These are phyloP conservation scores for Ophion obscuratus DNA, from an alignment of 2,888 invertebrate species.

Conservation along the genomic window DNA sequence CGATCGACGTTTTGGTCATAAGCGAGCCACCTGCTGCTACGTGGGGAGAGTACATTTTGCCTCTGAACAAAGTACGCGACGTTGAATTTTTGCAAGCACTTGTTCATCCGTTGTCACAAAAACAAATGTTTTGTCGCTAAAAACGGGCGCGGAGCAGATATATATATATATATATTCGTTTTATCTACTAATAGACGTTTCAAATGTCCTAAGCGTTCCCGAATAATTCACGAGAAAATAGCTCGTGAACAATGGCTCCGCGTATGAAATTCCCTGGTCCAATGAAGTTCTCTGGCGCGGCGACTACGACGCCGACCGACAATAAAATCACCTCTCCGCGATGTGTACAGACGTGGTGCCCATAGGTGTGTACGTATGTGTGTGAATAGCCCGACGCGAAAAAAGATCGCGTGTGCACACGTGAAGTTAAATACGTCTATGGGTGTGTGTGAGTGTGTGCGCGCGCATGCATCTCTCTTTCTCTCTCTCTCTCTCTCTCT, in stretches of 20 bases:
- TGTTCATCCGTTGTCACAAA: too few relatives aligned
- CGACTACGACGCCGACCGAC: background rate
- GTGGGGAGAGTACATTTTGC: too few relatives aligned
- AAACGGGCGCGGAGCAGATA: too few relatives aligned
- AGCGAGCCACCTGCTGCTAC: too few relatives aligned
- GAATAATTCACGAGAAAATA: background rate
- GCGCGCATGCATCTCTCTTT: too few relatives aligned
- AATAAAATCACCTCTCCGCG: background rate
- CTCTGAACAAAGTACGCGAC: too few relatives aligned
- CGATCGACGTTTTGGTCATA: too few relatives aligned
- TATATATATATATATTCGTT: background rate
- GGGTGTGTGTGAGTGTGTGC: background rate
- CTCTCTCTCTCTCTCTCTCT: too few relatives aligned
- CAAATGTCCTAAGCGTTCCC: background rate
- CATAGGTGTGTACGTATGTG: background rate
- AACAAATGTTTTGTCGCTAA: too few relatives aligned
- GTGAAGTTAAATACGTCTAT: background rate
- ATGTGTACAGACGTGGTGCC: background rate
- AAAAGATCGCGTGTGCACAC: constrained; percentile 7
- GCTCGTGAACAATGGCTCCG: background rate
- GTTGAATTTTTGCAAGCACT: too few relatives aligned
- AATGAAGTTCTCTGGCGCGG: background rate
- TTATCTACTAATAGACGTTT: background rate
- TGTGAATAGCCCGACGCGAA: background rate
- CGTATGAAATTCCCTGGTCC: background rate